These are phyloP conservation scores for Xylophagus ater DNA, from an alignment of 2,888 invertebrate genomes.

Conservation along the genomic window DNA sequence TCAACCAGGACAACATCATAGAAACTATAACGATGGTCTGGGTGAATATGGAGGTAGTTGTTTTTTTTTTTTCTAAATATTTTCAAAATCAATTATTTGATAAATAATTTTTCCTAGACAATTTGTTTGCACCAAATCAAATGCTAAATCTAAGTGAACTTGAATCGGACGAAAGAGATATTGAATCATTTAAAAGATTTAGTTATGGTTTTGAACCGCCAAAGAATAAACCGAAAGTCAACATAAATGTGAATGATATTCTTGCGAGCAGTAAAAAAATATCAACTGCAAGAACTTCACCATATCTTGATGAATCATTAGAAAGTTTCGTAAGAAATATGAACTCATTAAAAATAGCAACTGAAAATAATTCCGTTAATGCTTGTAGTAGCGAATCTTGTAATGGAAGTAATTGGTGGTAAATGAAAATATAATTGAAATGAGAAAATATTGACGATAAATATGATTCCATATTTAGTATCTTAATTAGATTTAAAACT, in stretches of 20 bases:
- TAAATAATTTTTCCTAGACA: slow-evolving; percentile 32
- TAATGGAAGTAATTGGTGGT: slow-evolving; percentile 9
- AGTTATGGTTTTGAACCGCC: slow-evolving; percentile 73
- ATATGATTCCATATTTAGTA: too few relatives aligned
- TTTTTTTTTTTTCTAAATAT: slow-evolving; percentile 10
- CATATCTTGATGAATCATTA: slow-evolving; percentile 32
- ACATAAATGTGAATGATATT: slow-evolving; percentile 69
- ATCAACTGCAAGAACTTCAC: slow-evolving; percentile 27
- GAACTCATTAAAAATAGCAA: slow-evolving; percentile 30
- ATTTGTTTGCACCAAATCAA: slow-evolving; percentile 72
- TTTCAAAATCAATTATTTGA: background rate
- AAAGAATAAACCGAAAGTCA: slow-evolving; percentile 63
- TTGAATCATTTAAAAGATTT: slow-evolving; percentile 79
- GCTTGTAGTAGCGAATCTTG: slow-evolving; percentile 1
- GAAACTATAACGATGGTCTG: slow-evolving; percentile 27
- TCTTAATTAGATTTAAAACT: too few relatives aligned
- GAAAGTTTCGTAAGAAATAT: slow-evolving; percentile 36
- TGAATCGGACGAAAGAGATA: slow-evolving; percentile 68
- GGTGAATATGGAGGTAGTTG: slow-evolving; percentile 27
- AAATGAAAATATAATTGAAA: background rate
- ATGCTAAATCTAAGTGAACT: slow-evolving; percentile 67
- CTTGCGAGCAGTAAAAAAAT: slow-evolving; percentile 38
- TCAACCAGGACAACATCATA: slow-evolving; percentile 17
- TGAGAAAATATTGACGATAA: slow-evolving; percentile 23
- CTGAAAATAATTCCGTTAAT: background rate